A percentile compares a stretch with the other conserved stretches of the same genome.
phyloP scores from a whole-genome alignment of 2,888 invertebrate genomes.

The Orthosia gracilis region DNA sequence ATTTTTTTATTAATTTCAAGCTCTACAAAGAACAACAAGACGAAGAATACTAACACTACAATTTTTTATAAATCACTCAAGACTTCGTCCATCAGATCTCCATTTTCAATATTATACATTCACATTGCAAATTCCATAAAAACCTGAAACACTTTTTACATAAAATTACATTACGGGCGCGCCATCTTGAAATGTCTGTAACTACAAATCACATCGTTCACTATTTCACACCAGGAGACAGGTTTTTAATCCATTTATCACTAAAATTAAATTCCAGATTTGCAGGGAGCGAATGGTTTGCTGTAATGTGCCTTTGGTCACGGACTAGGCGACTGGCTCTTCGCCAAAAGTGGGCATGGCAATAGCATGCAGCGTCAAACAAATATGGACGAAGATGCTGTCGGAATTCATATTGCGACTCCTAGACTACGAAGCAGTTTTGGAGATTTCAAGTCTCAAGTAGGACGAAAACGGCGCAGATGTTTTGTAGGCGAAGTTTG shows the following conservation, averaged over 20 bases:
- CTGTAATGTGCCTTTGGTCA: slow-evolving; percentile 65
- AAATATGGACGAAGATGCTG: slow-evolving; percentile 56
- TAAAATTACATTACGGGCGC: slow-evolving; percentile 18
- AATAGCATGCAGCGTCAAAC: slow-evolving; percentile 62
- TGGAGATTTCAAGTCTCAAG: slow-evolving; percentile 22
- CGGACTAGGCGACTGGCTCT: slow-evolving; percentile 64
- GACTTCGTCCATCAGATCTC: neutral
- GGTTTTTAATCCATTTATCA: slow-evolving; percentile 77
- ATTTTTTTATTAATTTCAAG: slow-evolving; percentile 38
- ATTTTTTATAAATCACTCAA: neutral
- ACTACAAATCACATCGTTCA: slow-evolving; percentile 57
- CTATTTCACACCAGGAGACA: slow-evolving; percentile 63
- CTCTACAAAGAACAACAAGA: neutral
- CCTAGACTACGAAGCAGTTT: slow-evolving; percentile 27
- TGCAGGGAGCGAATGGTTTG: slow-evolving; percentile 61
- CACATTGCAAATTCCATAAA: slow-evolving; percentile 37
- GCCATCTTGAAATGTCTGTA: slow-evolving; percentile 41
- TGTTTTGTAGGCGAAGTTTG: slow-evolving; percentile 42
- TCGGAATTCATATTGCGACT: slow-evolving; percentile 51
- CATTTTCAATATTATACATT: slow-evolving; percentile 15
- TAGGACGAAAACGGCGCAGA: slow-evolving; percentile 9
- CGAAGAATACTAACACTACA: neutral
- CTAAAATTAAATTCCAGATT: slow-evolving; percentile 67
- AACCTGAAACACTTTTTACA: slow-evolving; percentile 33
- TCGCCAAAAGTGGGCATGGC: slow-evolving; percentile 61